Evolutionary conservation across 92 coral and sea anemone species (phyloP).

Genomic region (Palythoa caribaeorum): DNA sequence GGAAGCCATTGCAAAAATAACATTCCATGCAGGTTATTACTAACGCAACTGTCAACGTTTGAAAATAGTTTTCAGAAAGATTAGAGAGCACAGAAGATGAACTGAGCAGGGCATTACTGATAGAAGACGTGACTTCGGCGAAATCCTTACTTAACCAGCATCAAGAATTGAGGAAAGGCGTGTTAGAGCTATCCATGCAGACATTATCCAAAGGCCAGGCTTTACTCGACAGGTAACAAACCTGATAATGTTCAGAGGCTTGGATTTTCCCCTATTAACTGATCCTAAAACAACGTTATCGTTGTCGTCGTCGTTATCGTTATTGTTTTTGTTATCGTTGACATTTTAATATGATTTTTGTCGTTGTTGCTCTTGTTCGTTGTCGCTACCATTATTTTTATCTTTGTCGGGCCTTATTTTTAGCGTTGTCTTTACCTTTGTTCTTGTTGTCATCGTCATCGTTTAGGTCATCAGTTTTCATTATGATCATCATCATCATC

Average conservation of each 20-base stretch:
- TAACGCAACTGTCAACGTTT: not conserved
- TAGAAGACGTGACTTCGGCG: conserved; percentile 92
- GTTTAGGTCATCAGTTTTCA: too few species aligned
- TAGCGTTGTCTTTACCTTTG: too few species aligned
- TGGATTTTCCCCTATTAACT: not conserved
- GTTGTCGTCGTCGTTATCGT: not conserved
- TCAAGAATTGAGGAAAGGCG: conserved; percentile 94
- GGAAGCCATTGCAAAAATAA: too few species aligned
- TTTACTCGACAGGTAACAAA: conserved; percentile 65
- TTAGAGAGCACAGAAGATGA: conserved; percentile 89
- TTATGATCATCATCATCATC: too few species aligned
- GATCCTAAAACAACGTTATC: not conserved
- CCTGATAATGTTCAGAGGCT: not conserved
- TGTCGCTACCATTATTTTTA: too few species aligned
- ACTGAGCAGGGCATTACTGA: conserved; percentile 86
- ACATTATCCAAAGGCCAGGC: conserved; percentile 96
- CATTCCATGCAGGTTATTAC: too few species aligned
- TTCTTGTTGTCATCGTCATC: too few species aligned
- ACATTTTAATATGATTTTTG: too few species aligned
- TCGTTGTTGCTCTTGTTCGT: not conserved
- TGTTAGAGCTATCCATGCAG: conserved; percentile 95
- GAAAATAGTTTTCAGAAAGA: conserved; percentile 84
- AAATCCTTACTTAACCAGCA: conserved; percentile 93
- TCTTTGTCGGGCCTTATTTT: too few species aligned
- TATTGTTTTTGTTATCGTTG: not conserved